Evolutionary conservation across 2,113 vertebrate genomes (phyloP).

Genomic region (Haplotaxodon microlepis): DNA sequence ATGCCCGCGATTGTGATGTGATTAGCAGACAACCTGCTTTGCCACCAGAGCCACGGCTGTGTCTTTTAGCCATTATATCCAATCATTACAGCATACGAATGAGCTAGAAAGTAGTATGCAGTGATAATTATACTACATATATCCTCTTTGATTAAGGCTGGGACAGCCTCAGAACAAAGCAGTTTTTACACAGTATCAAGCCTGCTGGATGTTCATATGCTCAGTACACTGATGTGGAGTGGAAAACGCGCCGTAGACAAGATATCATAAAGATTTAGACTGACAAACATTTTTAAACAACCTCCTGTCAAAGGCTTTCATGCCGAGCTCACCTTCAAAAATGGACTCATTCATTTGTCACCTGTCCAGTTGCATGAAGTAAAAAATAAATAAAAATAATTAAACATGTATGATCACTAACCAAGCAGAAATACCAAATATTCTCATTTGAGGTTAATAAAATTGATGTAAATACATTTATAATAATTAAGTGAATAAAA

Average conservation of each 20-base stretch:
- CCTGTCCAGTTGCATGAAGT: not conserved
- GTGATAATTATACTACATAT: rapidly evolving
- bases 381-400: not conserved
- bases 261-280: not conserved
- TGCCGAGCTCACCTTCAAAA: not conserved
- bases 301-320: not conserved
- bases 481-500: not conserved
- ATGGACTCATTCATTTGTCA: not conserved
- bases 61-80: not conserved
- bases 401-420: not conserved
- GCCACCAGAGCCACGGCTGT: not conserved
- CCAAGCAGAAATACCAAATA: not conserved
- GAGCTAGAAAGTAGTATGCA: not conserved
- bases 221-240: rapidly evolving
- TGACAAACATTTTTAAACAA: not conserved
- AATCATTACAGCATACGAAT: not conserved
- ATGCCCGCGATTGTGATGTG: not conserved
- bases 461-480: not conserved
- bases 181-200: not conserved
- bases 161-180: not conserved
- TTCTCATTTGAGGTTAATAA: not conserved
- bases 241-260: not conserved
- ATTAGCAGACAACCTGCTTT: not conserved
- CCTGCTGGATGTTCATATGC: not conserved
- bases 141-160: not conserved